Conservation (phyloP, 2,888 invertebrate species). For the Acrocyrtus sp. region DNA sequence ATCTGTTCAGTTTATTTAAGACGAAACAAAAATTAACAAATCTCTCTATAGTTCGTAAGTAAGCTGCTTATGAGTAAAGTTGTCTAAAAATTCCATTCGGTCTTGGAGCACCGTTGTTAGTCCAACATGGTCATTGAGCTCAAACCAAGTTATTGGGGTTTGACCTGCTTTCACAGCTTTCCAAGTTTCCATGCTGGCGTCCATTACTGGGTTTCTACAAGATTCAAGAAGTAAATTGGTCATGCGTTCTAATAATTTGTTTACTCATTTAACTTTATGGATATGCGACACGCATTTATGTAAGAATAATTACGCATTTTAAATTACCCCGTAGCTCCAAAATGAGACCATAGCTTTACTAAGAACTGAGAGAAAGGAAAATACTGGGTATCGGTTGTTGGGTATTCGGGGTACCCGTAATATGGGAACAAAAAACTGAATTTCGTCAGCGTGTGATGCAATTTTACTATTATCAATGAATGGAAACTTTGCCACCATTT, state of each 20-base stretch:
- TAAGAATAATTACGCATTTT: not conserved
- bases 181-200: slow-evolving; percentile 4
- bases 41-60: slow-evolving; percentile 35
- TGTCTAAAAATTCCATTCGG: slow-evolving; percentile 53
- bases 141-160: slow-evolving; percentile 34
- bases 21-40: too few species aligned
- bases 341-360: slow-evolving; percentile 42
- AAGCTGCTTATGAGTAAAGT: slow-evolving; percentile 43
- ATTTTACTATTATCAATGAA: slow-evolving; percentile 2
- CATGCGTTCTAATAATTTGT: too few species aligned
- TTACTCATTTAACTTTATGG: too few species aligned
- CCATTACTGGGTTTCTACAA: slow-evolving; percentile 1
- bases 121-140: slow-evolving; percentile 32
- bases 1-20: too few species aligned
- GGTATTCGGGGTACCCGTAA: slow-evolving; percentile 41
- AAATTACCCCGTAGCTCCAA: slow-evolving; percentile 50
- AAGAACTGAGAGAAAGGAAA: slow-evolving; percentile 49
- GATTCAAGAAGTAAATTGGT: not conserved
- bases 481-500: slow-evolving; percentile 16
- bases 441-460: slow-evolving; percentile 49
- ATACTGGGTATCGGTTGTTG: slow-evolving; percentile 22
- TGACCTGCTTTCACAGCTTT: not conserved
- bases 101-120: slow-evolving; percentile 23
- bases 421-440: slow-evolving; percentile 52
- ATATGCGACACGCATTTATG: too few species aligned